phyloP scores from a whole-genome alignment of 2,113 vertebrate genomes.

The Amphiprion percula region DNA sequence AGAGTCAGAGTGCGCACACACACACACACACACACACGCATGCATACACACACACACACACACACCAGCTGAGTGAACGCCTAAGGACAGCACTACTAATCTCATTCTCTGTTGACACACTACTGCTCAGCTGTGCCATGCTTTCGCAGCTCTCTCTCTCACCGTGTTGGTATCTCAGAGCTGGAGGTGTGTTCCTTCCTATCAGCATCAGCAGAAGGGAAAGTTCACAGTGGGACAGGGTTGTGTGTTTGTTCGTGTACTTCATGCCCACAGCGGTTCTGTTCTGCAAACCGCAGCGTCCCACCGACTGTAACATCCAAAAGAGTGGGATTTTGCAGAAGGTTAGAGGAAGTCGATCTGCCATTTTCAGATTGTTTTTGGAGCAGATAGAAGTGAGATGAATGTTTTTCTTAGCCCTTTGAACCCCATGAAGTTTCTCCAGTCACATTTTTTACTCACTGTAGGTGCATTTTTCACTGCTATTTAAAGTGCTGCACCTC shows the following conservation, averaged over 20 bases:
- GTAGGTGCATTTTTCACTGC: too few species aligned
- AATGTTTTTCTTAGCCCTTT: neutral
- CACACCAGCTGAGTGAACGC: slow-evolving; percentile 58
- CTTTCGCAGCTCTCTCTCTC: slow-evolving; percentile 52
- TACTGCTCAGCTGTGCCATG: slow-evolving; percentile 58
- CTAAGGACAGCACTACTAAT: slow-evolving; percentile 71
- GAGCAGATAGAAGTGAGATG: too few species aligned
- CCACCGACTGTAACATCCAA: slow-evolving; percentile 23
- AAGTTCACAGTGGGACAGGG: slow-evolving; percentile 55
- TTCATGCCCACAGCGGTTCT: slow-evolving; percentile 56
- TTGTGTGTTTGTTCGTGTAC: slow-evolving; percentile 12
- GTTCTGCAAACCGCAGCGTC: slow-evolving; percentile 57
- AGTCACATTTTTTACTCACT: too few species aligned
- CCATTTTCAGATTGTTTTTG: neutral
- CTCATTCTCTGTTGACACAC: slow-evolving; percentile 74
- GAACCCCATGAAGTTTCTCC: too few species aligned
- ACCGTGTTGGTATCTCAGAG: slow-evolving; percentile 29
- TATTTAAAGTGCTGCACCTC: too few species aligned
- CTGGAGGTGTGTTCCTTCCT: slow-evolving; percentile 50
- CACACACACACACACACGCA: slow-evolving; percentile 8
- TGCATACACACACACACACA: slow-evolving; percentile 19
- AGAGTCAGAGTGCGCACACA: slow-evolving; percentile 18
- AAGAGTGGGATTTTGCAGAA: slow-evolving; percentile 37
- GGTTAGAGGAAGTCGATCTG: slow-evolving; percentile 13
- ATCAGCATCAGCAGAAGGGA: slow-evolving; percentile 68